phyloP scores from a whole-genome alignment of 2,113 vertebrate species.

The Pelecanus crispus region DNA sequence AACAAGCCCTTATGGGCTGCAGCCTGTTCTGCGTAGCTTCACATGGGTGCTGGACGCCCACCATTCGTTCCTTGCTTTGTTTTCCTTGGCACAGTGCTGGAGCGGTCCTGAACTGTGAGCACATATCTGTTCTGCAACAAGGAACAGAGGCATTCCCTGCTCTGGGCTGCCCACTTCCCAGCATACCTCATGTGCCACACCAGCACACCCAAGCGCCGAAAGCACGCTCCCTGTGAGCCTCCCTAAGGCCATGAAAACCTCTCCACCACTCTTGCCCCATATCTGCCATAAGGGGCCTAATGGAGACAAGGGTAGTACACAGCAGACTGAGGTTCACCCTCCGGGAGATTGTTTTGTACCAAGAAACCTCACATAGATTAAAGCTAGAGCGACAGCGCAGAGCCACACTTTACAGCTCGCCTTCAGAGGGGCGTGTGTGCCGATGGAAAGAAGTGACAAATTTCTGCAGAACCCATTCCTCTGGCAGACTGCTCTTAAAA shows the following conservation, averaged over 20 bases:
- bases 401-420: rapidly evolving
- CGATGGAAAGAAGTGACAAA: not conserved
- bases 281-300: rapidly evolving
- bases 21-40: not conserved
- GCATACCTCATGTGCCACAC: not conserved
- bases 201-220: not conserved
- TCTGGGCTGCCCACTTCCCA: not conserved
- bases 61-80: not conserved
- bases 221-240: no score
- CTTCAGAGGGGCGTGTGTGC: rapidly evolving
- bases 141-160: not conserved
- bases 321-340: not conserved
- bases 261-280: not conserved
- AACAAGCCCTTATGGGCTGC: not conserved
- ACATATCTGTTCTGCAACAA: not conserved
- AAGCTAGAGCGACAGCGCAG: not conserved
- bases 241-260: not conserved
- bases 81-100: not conserved
- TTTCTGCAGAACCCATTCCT: not conserved
- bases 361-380: not conserved
- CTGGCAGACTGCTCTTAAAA: not conserved
- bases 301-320: not conserved
- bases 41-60: not conserved
- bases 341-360: not conserved
- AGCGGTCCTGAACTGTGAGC: not conserved